Conservation (phyloP, 2,113 vertebrate species). For the Microcebus ravelobensis region DNA sequence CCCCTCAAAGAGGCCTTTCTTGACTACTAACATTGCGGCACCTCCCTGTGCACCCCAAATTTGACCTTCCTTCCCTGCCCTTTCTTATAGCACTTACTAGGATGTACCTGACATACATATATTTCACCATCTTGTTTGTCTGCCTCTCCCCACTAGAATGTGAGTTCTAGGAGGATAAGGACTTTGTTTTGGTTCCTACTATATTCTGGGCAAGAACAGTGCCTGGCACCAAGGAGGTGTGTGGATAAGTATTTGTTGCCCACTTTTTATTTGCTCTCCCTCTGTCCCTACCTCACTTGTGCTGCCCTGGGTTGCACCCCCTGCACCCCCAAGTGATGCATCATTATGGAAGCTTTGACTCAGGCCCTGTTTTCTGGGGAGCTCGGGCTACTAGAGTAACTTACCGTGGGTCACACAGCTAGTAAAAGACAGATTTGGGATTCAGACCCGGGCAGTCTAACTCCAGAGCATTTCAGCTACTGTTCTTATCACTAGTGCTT, state of each 20-base stretch:
- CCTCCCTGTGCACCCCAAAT: background rate
- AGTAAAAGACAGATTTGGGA: background rate
- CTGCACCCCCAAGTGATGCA: fast-evolving
- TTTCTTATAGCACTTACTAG: background rate
- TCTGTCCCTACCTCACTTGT: background rate
- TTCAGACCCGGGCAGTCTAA: background rate
- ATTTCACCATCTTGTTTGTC: background rate
- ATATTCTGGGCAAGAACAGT: background rate
- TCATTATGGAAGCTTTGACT: no score
- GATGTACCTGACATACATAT: fast-evolving
- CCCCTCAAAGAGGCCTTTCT: background rate
- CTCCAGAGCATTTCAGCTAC: fast-evolving
- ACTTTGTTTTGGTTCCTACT: background rate
- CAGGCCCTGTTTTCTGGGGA: background rate
- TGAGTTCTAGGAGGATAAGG: background rate
- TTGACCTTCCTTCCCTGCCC: background rate
- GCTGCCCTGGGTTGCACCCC: background rate
- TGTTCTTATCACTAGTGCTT: background rate
- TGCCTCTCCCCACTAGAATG: background rate
- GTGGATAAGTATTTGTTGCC: fast-evolving
- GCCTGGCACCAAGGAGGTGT: fast-evolving
- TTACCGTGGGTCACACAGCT: background rate
- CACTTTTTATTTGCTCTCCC: background rate
- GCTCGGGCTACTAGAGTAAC: no score
- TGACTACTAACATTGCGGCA: background rate